Conservation (phyloP, 30 jellyfish, hydroid and myxozoan species). For the Hydra vulgaris region DNA sequence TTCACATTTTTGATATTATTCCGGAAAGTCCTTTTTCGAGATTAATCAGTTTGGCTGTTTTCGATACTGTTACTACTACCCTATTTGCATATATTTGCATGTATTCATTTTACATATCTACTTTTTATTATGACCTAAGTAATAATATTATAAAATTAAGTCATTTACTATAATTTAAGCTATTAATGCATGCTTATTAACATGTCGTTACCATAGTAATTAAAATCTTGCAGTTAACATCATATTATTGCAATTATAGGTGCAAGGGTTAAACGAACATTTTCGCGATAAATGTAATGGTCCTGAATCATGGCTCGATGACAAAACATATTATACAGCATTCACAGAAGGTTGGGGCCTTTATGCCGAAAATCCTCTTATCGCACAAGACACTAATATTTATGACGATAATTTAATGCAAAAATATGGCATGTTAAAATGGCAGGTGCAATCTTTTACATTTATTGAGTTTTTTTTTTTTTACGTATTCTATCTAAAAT, state of each 20-base stretch:
- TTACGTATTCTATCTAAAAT: background rate
- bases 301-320: conserved; percentile 84
- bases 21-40: too few species aligned
- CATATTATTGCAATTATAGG: conserved; percentile 30
- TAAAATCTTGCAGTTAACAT: too few species aligned
- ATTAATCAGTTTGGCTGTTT: too few species aligned
- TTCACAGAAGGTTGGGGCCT: conserved; percentile 98
- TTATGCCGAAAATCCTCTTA: conserved; percentile 95
- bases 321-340: conserved; percentile 81
- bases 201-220: too few species aligned
- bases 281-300: conserved; percentile 93
- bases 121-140: too few species aligned
- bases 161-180: too few species aligned
- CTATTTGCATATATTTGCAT: too few species aligned
- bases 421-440: conserved; percentile 88
- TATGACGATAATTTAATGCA: conserved; percentile 84
- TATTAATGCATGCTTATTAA: too few species aligned
- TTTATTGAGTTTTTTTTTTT: background rate
- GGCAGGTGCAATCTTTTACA: conserved; percentile 75
- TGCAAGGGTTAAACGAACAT: conserved; percentile 85
- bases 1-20: too few species aligned
- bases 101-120: too few species aligned
- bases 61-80: too few species aligned
- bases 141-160: too few species aligned
- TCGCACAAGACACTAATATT: conserved; percentile 80